Base-by-base conservation (phyloP, 2,113 vertebrate genomes). In the Antigone vipio region DNA sequence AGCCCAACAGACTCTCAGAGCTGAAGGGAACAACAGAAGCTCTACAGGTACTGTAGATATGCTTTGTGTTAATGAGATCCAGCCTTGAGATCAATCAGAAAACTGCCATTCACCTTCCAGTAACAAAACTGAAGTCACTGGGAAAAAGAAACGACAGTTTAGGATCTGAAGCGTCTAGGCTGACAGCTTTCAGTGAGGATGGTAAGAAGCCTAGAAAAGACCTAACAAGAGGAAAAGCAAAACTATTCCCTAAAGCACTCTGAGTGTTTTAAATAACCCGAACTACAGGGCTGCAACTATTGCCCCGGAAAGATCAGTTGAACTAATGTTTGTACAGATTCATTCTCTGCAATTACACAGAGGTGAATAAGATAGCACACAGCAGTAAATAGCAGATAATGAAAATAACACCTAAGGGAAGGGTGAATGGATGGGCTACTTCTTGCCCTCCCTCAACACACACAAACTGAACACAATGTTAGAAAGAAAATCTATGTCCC, bases 271-370 rank as follows among this genome's bases (percentile, higher is more conserved):
- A 92, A 93, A 89, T 44, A 91, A 95, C 32, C 42, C 5, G 2
- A 93, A 87, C 59, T 69, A 89, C 62, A 40, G 26, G 50, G 71
- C 50, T 93, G 59, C 38, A 64, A 86, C 73, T 68, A 78, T 40
- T 79, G 84, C 30, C 84, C 78, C 88, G 73, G 44, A 94, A 81
- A 85, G 38, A 87, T 76, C 64, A 62, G 38, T 19, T 94, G 73
- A 94, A 81, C 71, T 87, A 92, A 76, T 89, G 89, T 92, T 92
- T 89, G 85, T 85, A 91, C 63, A 92, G 75, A 85, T 67, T 95
- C 77, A 45, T 62, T 91, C 88, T 64, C 58, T 83, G 38, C 78
- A 93, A 38, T 93, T 92, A 88, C 47, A 78, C 44, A 89, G 68
- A 84, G 26, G 55, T 68, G 56, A 93, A 42, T 89, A 93, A 90